phyloP scores from a whole-genome alignment of 2,113 vertebrate genomes.

The Brevimyrus niger region DNA sequence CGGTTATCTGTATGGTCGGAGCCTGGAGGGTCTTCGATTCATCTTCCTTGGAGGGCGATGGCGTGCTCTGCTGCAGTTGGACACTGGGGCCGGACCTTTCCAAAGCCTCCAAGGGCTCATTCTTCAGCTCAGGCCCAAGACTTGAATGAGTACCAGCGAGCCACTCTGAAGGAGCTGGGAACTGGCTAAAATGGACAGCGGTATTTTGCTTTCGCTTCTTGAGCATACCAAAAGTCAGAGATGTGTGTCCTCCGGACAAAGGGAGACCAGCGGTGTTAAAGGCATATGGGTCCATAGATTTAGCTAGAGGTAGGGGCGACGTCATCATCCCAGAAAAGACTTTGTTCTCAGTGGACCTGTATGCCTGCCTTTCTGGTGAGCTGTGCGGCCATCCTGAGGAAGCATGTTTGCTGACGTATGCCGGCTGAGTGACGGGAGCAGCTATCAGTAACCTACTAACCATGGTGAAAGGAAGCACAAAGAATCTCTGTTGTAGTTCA shows the following conservation, averaged over 20 bases:
- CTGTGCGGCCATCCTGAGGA: background rate
- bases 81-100: background rate
- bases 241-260: constrained; percentile 1
- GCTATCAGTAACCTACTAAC: background rate
- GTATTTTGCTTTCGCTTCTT: background rate
- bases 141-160: background rate
- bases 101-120: background rate
- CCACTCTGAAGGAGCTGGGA: background rate
- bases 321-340: background rate
- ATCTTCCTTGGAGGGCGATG: background rate
- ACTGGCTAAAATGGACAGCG: background rate
- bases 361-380: background rate
- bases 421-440: background rate
- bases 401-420: background rate
- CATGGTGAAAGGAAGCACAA: background rate
- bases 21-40: background rate
- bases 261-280: constrained; percentile 23
- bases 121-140: background rate
- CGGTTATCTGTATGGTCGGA: background rate
- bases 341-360: background rate
- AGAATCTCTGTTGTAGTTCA: background rate
- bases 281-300: constrained; percentile 21
- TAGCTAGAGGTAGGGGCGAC: background rate
- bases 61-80: constrained; percentile 5
- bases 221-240: constrained; percentile 4